A percentile compares a stretch with the other conserved stretches of the same genome.
phyloP scores from a whole-genome alignment of 2,888 invertebrate species.

The Ctenicera cuprea region DNA sequence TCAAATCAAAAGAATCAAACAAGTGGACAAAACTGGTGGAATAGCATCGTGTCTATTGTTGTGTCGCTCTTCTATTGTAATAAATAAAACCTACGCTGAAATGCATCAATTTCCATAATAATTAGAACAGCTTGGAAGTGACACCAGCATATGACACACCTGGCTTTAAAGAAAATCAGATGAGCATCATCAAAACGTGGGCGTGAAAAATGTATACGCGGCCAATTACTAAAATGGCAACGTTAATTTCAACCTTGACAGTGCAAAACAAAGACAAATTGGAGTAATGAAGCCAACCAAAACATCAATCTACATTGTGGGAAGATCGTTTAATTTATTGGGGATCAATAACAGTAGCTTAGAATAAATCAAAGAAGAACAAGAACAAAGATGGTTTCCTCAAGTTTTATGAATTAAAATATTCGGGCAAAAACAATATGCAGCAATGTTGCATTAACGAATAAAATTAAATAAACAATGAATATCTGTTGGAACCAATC shows the following conservation, averaged over 20 bases:
- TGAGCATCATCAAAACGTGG: background rate
- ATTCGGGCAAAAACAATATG: too few relatives aligned
- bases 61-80: constrained; percentile 14
- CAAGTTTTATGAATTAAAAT: too few relatives aligned
- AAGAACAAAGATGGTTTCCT: too few relatives aligned
- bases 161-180: background rate
- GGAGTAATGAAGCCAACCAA: background rate
- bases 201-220: background rate
- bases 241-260: constrained; percentile 10
- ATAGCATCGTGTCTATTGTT: background rate
- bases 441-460: background rate
- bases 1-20: constrained; percentile 9
- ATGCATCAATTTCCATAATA: constrained; percentile 18
- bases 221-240: background rate
- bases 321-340: background rate
- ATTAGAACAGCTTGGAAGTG: background rate
- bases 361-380: too few relatives aligned
- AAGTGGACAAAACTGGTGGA: constrained; percentile 3
- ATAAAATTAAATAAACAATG: background rate
- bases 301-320: background rate
- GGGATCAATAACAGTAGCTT: background rate
- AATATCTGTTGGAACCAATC: too few relatives aligned
- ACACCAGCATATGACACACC: constrained; percentile 2
- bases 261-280: constrained; percentile 5
- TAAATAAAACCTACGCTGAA: constrained; percentile 17